phyloP scores from a whole-genome alignment of 2,888 invertebrate species.

The Limnephilus lunatus region DNA sequence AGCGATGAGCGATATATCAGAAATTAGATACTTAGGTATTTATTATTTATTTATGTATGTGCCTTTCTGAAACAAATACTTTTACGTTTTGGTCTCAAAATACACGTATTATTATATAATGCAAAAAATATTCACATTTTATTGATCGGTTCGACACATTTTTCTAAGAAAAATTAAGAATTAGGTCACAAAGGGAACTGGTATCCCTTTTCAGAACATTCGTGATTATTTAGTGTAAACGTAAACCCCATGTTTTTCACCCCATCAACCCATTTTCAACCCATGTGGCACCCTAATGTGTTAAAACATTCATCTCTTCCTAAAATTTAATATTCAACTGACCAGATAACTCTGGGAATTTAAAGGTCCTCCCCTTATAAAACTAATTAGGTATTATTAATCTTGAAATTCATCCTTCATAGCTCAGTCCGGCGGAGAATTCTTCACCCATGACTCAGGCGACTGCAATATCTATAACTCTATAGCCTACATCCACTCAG shows the following conservation, averaged over 20 bases:
- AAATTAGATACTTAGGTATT: not conserved
- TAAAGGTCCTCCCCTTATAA: not conserved
- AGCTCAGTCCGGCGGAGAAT: not conserved
- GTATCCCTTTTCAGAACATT: not conserved
- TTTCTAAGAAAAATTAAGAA: not conserved
- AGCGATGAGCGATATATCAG: not conserved
- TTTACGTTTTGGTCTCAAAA: not conserved
- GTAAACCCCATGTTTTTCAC: not conserved
- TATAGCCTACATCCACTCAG: not conserved
- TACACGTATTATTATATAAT: not conserved
- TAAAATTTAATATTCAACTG: not conserved
- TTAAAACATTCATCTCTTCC: not conserved
- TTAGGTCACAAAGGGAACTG: not conserved
- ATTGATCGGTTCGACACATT: not conserved
- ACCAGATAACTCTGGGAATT: not conserved
- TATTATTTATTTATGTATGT: too few species aligned
- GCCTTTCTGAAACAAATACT: too few species aligned
- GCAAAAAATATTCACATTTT: not conserved
- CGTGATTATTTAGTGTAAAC: not conserved
- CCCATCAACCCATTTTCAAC: too few species aligned
- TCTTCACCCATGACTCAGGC: not conserved
- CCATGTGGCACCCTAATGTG: not conserved
- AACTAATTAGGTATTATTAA: not conserved
- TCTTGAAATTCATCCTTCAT: not conserved
- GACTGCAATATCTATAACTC: not conserved